A percentile compares a stretch with the other conserved stretches of the same genome.
Evolutionary conservation across 2,888 invertebrate species (phyloP).

Genomic region (Choreutis nemorana): DNA sequence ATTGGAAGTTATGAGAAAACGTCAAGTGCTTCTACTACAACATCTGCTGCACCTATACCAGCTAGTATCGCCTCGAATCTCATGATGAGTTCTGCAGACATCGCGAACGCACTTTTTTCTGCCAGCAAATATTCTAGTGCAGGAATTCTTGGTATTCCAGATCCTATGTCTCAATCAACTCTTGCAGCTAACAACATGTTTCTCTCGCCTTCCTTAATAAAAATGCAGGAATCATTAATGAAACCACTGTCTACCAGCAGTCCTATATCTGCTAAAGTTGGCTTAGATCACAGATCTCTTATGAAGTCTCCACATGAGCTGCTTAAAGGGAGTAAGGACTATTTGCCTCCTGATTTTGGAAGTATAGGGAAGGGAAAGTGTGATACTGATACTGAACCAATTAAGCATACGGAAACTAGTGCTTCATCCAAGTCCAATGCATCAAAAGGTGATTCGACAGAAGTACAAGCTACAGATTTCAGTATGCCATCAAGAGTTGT

Average conservation of each 20-base stretch:
- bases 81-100: slow-evolving; percentile 70
- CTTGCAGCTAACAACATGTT: slow-evolving; percentile 82
- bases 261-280: slow-evolving; percentile 55
- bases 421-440: slow-evolving; percentile 59
- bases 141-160: slow-evolving; percentile 72
- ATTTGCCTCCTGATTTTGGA: slow-evolving; percentile 62
- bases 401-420: slow-evolving; percentile 46
- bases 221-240: slow-evolving; percentile 72
- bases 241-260: slow-evolving; percentile 69
- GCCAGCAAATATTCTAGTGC: slow-evolving; percentile 71
- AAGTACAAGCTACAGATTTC: slow-evolving; percentile 47
- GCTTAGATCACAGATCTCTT: slow-evolving; percentile 44
- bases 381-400: slow-evolving; percentile 45
- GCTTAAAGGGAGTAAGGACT: slow-evolving; percentile 51
- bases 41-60: slow-evolving; percentile 52
- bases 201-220: slow-evolving; percentile 75
- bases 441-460: slow-evolving; percentile 34
- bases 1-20: slow-evolving; percentile 51
- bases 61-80: slow-evolving; percentile 67
- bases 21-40: slow-evolving; percentile 51
- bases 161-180: slow-evolving; percentile 79
- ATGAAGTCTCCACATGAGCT: slow-evolving; percentile 57
- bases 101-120: slow-evolving; percentile 73
- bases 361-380: slow-evolving; percentile 58
- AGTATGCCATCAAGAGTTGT: slow-evolving; percentile 54